phyloP scores from a whole-genome alignment of 2,113 vertebrate species.

The Tamias sibiricus region DNA sequence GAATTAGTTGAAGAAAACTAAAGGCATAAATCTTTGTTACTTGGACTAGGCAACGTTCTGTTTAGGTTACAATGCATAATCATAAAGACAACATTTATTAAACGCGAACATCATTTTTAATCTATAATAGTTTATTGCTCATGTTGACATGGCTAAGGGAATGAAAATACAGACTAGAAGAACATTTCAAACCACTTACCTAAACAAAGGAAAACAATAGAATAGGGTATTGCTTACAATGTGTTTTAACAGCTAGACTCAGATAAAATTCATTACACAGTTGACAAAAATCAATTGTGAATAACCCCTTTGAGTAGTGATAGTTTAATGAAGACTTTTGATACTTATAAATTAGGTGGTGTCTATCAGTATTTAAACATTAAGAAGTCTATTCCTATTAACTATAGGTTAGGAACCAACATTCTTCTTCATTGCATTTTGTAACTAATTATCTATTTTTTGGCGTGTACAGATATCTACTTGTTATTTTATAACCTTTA shows the following conservation, averaged over 20 bases:
- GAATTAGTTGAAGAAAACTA: no score
- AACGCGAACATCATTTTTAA: no score
- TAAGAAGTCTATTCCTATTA: background rate
- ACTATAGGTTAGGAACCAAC: background rate
- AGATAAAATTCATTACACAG: background rate
- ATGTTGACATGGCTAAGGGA: no score
- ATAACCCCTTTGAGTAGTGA: background rate
- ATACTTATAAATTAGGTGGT: background rate
- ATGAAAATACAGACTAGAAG: no score
- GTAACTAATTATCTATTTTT: background rate
- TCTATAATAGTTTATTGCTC: no score
- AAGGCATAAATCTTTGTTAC: no score
- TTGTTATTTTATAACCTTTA: background rate
- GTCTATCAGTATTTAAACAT: background rate
- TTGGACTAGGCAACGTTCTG: no score
- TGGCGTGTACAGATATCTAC: background rate
- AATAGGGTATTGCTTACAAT: no score
- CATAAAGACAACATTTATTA: no score
- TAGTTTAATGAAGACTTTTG: background rate
- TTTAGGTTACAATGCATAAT: no score
- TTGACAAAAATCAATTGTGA: background rate
- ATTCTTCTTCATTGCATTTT: background rate
- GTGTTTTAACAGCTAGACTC: background rate
- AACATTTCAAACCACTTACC: no score
- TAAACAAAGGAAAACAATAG: no score